phyloP scores from a whole-genome alignment of 2,888 invertebrate species.

The Tridacna gigas region DNA sequence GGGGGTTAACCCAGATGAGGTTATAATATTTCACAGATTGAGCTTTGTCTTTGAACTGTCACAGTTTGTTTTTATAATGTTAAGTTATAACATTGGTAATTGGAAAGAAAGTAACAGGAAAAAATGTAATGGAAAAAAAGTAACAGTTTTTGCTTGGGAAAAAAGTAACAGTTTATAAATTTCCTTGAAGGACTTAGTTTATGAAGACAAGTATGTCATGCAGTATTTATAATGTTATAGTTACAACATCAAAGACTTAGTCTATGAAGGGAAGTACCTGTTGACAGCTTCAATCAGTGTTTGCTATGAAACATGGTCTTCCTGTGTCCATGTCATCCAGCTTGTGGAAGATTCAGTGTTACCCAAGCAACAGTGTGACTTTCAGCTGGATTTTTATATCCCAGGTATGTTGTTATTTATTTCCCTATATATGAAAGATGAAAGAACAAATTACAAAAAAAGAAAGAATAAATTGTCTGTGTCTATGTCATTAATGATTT shows the following conservation, averaged over 20 bases:
- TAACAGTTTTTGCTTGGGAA: too few species aligned
- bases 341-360: conserved; percentile 47
- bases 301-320: conserved; percentile 60
- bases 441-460: too few species aligned
- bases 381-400: conserved; percentile 43
- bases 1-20: too few species aligned
- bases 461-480: too few species aligned
- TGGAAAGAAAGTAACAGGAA: conserved; percentile 36
- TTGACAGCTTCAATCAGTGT: conserved; percentile 61
- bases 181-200: too few species aligned
- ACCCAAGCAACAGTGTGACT: conserved; percentile 56
- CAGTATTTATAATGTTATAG: conserved; percentile 16
- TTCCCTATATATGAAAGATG: background rate
- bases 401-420: conserved; percentile 15
- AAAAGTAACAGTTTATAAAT: too few species aligned
- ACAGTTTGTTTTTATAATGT: background rate
- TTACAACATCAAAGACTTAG: conserved; percentile 16
- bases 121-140: too few species aligned
- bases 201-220: background rate
- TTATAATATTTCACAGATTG: too few species aligned
- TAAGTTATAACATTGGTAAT: conserved; percentile 22
- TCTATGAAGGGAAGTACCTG: conserved; percentile 54
- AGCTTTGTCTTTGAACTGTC: too few species aligned
- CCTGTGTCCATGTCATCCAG: conserved; percentile 42
- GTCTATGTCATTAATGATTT: too few species aligned